Conservation (phyloP, 2,113 vertebrate species). For the Ammospiza nelsoni region DNA sequence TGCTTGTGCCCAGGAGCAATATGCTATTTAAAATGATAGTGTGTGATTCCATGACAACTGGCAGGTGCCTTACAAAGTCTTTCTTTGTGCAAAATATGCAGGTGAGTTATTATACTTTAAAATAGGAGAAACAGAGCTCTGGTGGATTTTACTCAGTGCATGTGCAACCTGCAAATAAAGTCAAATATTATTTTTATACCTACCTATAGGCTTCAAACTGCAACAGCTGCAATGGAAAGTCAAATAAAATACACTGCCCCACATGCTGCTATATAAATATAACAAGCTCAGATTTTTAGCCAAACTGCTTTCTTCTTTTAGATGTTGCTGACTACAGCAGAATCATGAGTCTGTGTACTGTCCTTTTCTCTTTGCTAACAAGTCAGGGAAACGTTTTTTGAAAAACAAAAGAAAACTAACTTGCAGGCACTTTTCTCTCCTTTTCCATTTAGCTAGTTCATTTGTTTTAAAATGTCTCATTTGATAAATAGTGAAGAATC, state of each 20-base stretch:
- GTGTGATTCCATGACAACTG: slow-evolving; percentile 17
- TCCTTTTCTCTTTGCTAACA: slow-evolving; percentile 1
- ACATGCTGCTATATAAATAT: slow-evolving; percentile 14
- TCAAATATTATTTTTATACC: slow-evolving; percentile 37
- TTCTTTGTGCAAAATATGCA: slow-evolving; percentile 1
- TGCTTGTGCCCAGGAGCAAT: background rate
- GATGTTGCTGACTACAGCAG: slow-evolving; percentile 19
- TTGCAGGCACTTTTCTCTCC: background rate
- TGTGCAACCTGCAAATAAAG: background rate
- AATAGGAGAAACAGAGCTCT: background rate
- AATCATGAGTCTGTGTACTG: background rate
- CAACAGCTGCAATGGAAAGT: slow-evolving; percentile 15
- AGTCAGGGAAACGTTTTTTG: background rate
- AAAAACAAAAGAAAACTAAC: background rate
- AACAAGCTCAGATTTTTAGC: background rate
- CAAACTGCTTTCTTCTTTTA: slow-evolving; percentile 18
- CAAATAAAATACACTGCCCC: background rate
- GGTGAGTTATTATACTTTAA: slow-evolving; percentile 1
- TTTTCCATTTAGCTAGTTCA: background rate
- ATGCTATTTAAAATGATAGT: background rate
- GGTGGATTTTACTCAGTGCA: background rate
- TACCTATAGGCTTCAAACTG: background rate
- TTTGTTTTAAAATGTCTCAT: background rate
- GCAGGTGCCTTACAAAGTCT: background rate
- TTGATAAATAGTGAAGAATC: background rate